phyloP scores from a whole-genome alignment of 2,888 invertebrate species.

The Crocallis elinguaria region DNA sequence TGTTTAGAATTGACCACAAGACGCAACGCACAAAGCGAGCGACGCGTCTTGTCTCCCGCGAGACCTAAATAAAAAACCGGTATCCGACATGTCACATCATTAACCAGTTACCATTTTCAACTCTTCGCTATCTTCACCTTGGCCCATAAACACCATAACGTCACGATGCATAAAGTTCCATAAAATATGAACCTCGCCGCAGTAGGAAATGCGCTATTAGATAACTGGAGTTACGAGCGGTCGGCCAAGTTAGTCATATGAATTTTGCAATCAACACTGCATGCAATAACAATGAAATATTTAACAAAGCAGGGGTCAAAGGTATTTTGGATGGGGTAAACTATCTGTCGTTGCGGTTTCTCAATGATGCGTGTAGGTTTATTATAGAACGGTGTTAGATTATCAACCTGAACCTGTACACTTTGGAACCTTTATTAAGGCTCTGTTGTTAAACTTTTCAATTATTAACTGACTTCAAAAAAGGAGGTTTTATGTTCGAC shows the following conservation, averaged over 20 bases:
- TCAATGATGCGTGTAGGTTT: too few species aligned
- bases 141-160: slow-evolving; percentile 18
- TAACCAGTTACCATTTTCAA: slow-evolving; percentile 15
- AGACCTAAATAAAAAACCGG: slow-evolving; percentile 5
- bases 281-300: background rate
- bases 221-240: background rate
- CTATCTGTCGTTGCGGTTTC: background rate
- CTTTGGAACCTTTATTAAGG: too few species aligned
- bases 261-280: background rate
- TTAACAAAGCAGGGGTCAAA: background rate
- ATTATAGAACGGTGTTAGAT: too few species aligned
- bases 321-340: background rate
- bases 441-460: too few species aligned
- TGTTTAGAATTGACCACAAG: background rate
- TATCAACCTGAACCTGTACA: too few species aligned
- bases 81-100: background rate
- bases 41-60: too few species aligned
- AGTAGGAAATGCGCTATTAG: slow-evolving; percentile 7
- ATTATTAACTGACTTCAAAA: too few species aligned
- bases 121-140: slow-evolving; percentile 12
- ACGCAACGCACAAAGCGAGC: background rate
- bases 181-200: slow-evolving; percentile 7
- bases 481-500: too few species aligned
- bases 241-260: slow-evolving; percentile 1
- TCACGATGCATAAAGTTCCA: slow-evolving; percentile 15